Percentiles rank a stretch among this genome's conserved stretches.
These are phyloP conservation scores for Hexactinellida sp. DNA, from an alignment of 37 sponge, comb jelly and placozoan species.

Conservation along the genomic window DNA sequence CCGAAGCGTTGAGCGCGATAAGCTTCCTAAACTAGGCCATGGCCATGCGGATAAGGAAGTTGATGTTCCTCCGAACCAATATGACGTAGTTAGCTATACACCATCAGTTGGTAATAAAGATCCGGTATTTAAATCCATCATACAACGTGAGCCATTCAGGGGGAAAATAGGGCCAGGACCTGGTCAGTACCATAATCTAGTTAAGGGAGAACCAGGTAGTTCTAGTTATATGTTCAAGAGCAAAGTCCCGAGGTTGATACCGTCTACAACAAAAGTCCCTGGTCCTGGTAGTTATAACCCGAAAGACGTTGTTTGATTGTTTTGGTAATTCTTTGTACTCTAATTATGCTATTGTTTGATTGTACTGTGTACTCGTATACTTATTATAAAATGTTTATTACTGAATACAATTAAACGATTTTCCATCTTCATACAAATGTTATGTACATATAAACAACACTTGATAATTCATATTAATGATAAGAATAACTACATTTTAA, in stretches of 20 bases:
- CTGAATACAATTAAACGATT: too few species aligned
- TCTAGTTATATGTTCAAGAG: constrained; percentile 15
- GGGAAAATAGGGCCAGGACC: neutral
- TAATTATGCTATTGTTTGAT: too few species aligned
- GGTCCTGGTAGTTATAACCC: constrained; percentile 16
- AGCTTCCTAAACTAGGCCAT: constrained; percentile 11
- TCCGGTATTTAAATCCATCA: neutral
- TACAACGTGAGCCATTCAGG: neutral
- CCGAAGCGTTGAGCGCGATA: neutral
- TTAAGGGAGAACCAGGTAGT: neutral
- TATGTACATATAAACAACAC: too few species aligned
- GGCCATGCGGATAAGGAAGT: constrained; percentile 16
- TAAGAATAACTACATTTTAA: too few species aligned
- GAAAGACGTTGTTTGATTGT: neutral
- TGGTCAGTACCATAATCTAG: constrained; percentile 8
- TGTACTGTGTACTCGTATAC: too few species aligned
- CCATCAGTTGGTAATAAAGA: neutral
- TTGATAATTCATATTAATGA: too few species aligned
- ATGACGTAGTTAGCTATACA: neutral
- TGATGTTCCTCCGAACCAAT: constrained; percentile 7
- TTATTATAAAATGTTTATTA: too few species aligned
- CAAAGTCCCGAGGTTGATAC: neutral
- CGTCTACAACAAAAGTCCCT: neutral
- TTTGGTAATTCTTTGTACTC: too few species aligned
- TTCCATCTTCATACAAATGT: too few species aligned